These are phyloP conservation scores for Turritopsis rubra DNA, from an alignment of 30 jellyfish, hydroid and myxozoan genomes.

Conservation along the genomic window DNA sequence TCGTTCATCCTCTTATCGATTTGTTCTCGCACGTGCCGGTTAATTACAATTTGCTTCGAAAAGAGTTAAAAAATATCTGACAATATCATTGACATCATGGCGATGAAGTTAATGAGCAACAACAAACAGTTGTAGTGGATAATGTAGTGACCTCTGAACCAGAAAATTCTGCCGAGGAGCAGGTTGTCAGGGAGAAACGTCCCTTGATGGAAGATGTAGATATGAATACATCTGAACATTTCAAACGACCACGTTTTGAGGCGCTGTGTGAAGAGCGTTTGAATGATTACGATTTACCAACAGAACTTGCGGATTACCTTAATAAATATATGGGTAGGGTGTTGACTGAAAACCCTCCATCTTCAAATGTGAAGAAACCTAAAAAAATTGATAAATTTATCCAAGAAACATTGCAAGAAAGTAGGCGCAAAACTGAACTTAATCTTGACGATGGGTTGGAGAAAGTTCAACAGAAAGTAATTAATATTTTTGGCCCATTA, in stretches of 20 bases:
- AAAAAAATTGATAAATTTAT: not conserved
- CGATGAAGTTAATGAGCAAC: not conserved
- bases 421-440: not conserved
- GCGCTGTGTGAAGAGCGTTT: not conserved
- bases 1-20: not conserved
- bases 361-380: not conserved
- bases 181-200: not conserved
- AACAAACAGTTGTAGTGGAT: not conserved
- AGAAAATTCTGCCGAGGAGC: not conserved
- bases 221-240: not conserved
- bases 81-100: not conserved
- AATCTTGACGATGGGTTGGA: not conserved
- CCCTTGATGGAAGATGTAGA: no score
- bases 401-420: not conserved
- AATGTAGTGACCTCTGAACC: not conserved
- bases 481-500: not conserved
- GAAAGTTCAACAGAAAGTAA: not conserved
- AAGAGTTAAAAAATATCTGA: not conserved
- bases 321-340: not conserved
- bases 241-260: not conserved
- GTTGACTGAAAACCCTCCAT: not conserved
- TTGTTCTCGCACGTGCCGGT: not conserved
- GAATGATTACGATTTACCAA: not conserved
- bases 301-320: not conserved
- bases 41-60: not conserved